Conservation (phyloP, 2,797 vertebrate genomes). For the Bovichtus variegatus region DNA sequence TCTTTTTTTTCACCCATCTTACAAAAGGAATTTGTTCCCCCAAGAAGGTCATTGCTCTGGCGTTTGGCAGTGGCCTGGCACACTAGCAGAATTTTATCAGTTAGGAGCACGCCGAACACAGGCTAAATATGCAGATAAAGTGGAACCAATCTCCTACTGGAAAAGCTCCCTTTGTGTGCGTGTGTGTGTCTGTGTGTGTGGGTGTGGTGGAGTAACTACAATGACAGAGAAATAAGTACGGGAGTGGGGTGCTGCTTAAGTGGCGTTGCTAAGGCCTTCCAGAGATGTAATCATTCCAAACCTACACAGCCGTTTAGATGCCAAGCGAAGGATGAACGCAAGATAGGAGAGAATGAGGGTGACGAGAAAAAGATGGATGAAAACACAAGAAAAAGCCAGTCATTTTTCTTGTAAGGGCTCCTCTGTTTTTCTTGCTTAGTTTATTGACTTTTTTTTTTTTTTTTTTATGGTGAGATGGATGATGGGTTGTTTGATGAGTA, state of each 20-base stretch:
- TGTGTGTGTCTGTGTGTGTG: not conserved
- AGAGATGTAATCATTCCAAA: conserved; percentile 41
- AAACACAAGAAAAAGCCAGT: conserved; percentile 10
- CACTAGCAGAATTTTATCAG: conserved; percentile 79
- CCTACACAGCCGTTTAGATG: conserved; percentile 14
- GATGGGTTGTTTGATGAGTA: conserved; percentile 59
- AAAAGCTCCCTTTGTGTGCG: conserved; percentile 49
- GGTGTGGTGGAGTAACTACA: conserved; percentile 13
- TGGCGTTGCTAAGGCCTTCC: conserved; percentile 34
- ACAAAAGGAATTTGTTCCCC: conserved; percentile 52
- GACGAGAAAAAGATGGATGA: not conserved
- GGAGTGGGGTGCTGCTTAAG: conserved; percentile 40
- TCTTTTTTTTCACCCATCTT: conserved; percentile 25
- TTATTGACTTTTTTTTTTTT: conserved; percentile 43
- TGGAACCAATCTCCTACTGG: conserved; percentile 75
- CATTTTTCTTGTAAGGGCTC: conserved; percentile 8
- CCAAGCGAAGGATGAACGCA: conserved; percentile 7
- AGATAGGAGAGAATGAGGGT: not conserved
- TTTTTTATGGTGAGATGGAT: conserved; percentile 40
- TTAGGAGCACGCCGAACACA: conserved; percentile 72
- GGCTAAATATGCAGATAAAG: conserved; percentile 81
- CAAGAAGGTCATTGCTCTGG: conserved; percentile 75
- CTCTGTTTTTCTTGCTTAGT: conserved; percentile 25
- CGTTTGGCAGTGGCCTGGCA: conserved; percentile 69
- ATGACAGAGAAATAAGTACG: conserved; percentile 41